Conservation (phyloP, 2,797 vertebrate species). For the Pantherophis vulpinus region DNA sequence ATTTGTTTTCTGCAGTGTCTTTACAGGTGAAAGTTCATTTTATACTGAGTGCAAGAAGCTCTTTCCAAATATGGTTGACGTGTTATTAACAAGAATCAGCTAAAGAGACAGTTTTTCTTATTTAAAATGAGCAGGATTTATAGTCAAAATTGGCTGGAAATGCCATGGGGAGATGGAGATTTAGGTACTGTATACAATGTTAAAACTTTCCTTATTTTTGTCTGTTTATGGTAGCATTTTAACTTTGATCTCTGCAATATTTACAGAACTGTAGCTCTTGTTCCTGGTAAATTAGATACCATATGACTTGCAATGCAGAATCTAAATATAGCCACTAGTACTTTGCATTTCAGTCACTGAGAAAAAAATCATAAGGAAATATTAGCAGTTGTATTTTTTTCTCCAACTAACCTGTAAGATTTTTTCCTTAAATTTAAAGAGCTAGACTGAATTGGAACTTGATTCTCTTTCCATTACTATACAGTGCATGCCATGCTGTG, state of each 20-base stretch:
- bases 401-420: slow-evolving; percentile 12
- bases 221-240: slow-evolving; percentile 22
- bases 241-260: slow-evolving; percentile 29
- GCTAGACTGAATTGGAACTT: neutral
- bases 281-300: slow-evolving; percentile 44
- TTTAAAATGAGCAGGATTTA: slow-evolving; percentile 80
- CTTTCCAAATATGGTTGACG: slow-evolving; percentile 53
- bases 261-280: slow-evolving; percentile 50
- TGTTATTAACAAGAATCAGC: slow-evolving; percentile 24
- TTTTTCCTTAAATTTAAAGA: neutral
- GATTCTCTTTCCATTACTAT: neutral
- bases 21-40: slow-evolving; percentile 48
- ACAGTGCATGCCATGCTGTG: neutral
- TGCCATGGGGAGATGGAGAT: slow-evolving; percentile 91
- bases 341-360: slow-evolving; percentile 34
- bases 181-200: slow-evolving; percentile 78
- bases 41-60: slow-evolving; percentile 45
- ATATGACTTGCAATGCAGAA: slow-evolving; percentile 57
- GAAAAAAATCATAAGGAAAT: slow-evolving; percentile 16
- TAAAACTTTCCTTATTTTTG: slow-evolving; percentile 3
- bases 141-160: slow-evolving; percentile 82
- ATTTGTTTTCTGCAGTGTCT: slow-evolving; percentile 39
- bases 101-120: slow-evolving; percentile 54
- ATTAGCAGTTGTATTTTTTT: slow-evolving; percentile 24
- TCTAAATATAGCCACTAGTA: slow-evolving; percentile 64